A percentile compares a stretch with the other conserved stretches of the same genome.
phyloP scores from a whole-genome alignment of 1,140 invertebrate genomes.

The Phortica variegata region DNA sequence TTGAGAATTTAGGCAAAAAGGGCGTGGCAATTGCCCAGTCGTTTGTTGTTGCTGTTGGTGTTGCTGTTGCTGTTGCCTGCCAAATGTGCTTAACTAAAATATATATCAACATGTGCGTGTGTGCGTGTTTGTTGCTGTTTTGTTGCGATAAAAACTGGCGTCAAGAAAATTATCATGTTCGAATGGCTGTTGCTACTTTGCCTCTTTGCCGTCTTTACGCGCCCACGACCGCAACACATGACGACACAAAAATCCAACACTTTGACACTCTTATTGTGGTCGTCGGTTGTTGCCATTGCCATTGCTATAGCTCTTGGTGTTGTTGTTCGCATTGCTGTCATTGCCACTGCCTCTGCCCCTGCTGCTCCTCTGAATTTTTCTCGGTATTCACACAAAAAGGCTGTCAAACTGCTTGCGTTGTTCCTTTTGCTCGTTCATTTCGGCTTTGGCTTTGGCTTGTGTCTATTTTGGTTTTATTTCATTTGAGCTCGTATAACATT shows the following conservation, averaged over 20 bases:
- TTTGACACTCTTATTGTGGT: not conserved
- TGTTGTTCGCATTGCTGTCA: not conserved
- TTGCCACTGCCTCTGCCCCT: not conserved
- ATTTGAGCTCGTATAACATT: no score
- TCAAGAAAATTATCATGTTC: conserved; percentile 54
- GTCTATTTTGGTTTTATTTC: no score
- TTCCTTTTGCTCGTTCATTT: no score
- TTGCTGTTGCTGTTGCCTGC: conserved; percentile 40
- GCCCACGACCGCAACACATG: no score
- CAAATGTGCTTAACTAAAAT: conserved; percentile 54
- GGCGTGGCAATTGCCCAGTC: not conserved
- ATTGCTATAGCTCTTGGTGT: not conserved
- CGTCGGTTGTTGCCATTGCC: conserved; percentile 15
- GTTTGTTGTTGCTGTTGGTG: conserved; percentile 31
- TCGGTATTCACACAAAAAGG: conserved; percentile 22
- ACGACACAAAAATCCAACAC: no score
- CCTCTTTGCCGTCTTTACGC: conserved; percentile 18
- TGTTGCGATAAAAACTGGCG: conserved; percentile 52
- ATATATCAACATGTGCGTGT: no score
- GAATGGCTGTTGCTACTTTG: conserved; percentile 28
- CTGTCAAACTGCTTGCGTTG: no score
- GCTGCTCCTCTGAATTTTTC: conserved; percentile 8
- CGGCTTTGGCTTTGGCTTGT: no score
- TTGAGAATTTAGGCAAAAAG: no score
- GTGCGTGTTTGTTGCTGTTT: conserved; percentile 24